phyloP scores from a whole-genome alignment of 2,797 vertebrate species.

The Thamnophis elegans region DNA sequence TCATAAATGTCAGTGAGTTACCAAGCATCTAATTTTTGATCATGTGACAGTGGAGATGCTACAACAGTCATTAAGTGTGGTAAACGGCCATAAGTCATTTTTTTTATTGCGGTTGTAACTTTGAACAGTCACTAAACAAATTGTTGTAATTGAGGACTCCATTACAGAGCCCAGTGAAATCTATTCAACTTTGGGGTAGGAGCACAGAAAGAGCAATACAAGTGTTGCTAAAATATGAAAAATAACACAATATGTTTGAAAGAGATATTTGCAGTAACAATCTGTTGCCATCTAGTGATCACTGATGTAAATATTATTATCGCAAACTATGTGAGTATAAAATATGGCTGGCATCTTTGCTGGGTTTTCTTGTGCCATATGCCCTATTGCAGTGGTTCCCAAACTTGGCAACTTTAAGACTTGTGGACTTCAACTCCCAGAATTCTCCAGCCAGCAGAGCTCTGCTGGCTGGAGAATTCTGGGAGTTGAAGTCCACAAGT shows the following conservation, averaged over 20 bases:
- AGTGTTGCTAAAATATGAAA: not conserved
- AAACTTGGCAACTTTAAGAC: too few species aligned
- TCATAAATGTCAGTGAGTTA: not conserved
- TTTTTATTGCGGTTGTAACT: not conserved
- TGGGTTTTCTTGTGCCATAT: not conserved
- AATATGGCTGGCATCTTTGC: not conserved
- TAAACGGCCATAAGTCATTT: not conserved
- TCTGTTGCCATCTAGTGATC: slow-evolving; percentile 57
- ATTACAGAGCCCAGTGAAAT: not conserved
- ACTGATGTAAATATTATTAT: not conserved
- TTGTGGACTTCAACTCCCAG: too few species aligned
- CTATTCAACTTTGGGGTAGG: not conserved
- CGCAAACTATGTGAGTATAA: not conserved
- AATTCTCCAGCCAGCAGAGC: too few species aligned
- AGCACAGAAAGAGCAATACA: not conserved
- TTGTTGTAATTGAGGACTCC: not conserved
- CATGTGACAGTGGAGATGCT: not conserved
- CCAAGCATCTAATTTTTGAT: not conserved
- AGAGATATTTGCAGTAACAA: rapidly evolving
- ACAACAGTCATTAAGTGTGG: not conserved
- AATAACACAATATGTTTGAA: not conserved
- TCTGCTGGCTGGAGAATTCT: too few species aligned
- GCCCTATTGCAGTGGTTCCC: too few species aligned
- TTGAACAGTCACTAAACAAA: not conserved
- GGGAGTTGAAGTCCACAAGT: too few species aligned